These are phyloP conservation scores for Athalia circularis DNA, from an alignment of 2,888 invertebrate species.

Conservation along the genomic window DNA sequence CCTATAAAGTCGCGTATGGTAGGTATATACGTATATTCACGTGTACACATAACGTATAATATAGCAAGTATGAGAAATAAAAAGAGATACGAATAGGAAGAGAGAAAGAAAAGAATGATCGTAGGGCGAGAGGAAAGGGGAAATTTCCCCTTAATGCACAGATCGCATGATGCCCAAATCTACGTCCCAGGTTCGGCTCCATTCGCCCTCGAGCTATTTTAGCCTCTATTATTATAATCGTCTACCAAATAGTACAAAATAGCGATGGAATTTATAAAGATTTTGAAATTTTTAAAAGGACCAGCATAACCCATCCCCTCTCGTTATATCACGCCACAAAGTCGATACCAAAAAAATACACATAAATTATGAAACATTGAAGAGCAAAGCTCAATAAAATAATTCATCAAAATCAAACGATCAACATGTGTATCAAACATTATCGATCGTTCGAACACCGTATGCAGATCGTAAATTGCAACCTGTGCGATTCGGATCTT, in stretches of 20 bases:
- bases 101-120: constrained; percentile 5
- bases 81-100: constrained; percentile 25
- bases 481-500: no score
- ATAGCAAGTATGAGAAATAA: constrained; percentile 44
- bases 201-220: constrained; percentile 32
- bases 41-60: constrained; percentile 39
- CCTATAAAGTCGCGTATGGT: not conserved
- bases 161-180: constrained; percentile 61
- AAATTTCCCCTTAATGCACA: constrained; percentile 56
- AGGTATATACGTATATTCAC: constrained; percentile 1
- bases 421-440: no score
- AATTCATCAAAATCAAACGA: no score
- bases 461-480: no score
- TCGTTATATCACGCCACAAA: no score
- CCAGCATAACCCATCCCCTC: not conserved
- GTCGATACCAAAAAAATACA: no score
- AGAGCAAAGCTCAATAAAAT: no score
- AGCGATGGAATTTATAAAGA: constrained; percentile 41
- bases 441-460: no score
- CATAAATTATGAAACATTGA: no score
- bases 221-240: constrained; percentile 56
- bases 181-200: constrained; percentile 49
- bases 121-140: constrained; percentile 35
- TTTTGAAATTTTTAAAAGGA: constrained; percentile 30
- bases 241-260: constrained; percentile 53